Conservation (phyloP, 2,888 invertebrate genomes). For the Hermaeophaga mercurialis region DNA sequence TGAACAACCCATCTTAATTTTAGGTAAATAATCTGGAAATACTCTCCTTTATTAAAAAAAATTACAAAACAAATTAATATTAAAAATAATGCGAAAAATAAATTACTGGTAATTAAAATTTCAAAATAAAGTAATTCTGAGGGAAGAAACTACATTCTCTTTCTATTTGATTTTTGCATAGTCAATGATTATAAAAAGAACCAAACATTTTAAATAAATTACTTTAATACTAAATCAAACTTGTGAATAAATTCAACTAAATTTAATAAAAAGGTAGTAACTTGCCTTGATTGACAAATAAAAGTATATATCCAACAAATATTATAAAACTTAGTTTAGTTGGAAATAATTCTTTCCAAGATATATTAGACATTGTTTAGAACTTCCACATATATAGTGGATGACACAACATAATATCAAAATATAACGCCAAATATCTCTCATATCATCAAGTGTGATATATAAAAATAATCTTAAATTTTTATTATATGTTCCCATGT, state of each 20-base stretch:
- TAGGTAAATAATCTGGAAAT: too few species aligned
- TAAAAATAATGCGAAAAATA: too few species aligned
- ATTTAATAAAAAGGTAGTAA: background rate
- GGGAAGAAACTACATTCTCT: too few species aligned
- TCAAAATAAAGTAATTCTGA: too few species aligned
- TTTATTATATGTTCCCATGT: background rate
- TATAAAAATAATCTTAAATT: background rate
- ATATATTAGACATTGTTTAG: constrained; percentile 17
- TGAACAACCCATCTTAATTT: too few species aligned
- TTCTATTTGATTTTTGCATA: too few species aligned
- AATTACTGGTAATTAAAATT: too few species aligned
- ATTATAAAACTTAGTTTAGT: constrained; percentile 79
- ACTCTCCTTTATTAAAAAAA: too few species aligned
- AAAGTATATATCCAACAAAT: constrained; percentile 82
- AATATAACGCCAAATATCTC: background rate
- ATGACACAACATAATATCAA: background rate
- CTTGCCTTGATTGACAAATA: constrained; percentile 92
- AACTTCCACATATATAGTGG: background rate
- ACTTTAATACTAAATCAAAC: too few species aligned
- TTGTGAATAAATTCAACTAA: background rate
- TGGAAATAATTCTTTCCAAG: constrained; percentile 74
- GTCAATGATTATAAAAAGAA: too few species aligned
- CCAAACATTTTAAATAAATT: too few species aligned
- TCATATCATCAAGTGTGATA: background rate
- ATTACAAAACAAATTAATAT: too few species aligned